These are phyloP conservation scores for Siniperca chuatsi DNA, from an alignment of 2,113 vertebrate genomes.

Conservation along the genomic window DNA sequence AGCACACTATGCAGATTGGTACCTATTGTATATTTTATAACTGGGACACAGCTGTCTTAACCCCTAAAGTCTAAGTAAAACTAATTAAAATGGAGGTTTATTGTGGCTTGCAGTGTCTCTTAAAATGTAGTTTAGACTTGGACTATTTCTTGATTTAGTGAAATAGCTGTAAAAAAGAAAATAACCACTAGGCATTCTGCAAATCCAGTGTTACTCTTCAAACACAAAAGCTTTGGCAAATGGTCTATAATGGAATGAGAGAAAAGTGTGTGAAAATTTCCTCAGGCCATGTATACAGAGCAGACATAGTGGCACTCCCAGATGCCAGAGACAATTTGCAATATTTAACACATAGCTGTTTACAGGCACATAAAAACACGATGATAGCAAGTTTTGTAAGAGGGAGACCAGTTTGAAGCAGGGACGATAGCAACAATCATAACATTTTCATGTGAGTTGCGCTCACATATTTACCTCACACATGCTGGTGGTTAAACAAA, in stretches of 20 bases:
- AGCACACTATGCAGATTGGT: conserved; percentile 15
- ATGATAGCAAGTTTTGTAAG: neutral
- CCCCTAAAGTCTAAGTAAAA: neutral
- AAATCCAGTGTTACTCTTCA: conserved; percentile 17
- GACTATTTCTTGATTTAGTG: conserved; percentile 31
- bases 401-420: neutral
- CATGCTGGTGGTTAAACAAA: conserved; percentile 64
- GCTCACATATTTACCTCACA: conserved; percentile 78
- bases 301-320: conserved; percentile 29
- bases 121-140: conserved; percentile 24
- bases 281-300: conserved; percentile 44
- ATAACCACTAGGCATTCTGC: conserved; percentile 26
- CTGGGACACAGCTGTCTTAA: conserved; percentile 3
- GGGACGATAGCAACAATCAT: conserved; percentile 14
- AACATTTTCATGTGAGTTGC: conserved; percentile 49
- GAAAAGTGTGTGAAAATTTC: conserved; percentile 38
- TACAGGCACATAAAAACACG: conserved; percentile 32
- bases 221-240: conserved; percentile 25
- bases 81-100: conserved; percentile 36
- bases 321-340: conserved; percentile 45
- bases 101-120: conserved; percentile 14
- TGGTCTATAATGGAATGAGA: neutral
- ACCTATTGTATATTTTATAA: neutral
- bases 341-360: conserved; percentile 45
- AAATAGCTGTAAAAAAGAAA: conserved; percentile 33